Evolutionary conservation across 1,140 invertebrate genomes (phyloP), one percentile per base, ranked within the genome.

Genomic region (Aleiodes sp.): DNA sequence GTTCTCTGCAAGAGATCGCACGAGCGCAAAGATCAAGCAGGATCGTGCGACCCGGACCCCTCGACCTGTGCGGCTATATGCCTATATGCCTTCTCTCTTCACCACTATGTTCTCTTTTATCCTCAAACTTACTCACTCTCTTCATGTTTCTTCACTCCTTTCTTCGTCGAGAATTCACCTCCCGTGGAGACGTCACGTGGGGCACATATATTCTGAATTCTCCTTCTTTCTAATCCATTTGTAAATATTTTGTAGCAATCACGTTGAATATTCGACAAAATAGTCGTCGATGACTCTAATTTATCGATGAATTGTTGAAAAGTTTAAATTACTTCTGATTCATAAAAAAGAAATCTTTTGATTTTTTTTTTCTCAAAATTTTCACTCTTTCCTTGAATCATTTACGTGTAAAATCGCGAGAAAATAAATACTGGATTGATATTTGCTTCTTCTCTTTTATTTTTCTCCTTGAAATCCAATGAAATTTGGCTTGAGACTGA

Each of bases 1-100:
- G 63, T 21, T 24, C 39, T 63, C 16, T 43, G 41, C 39, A 59
- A 81, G 79, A 81, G 81, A 82, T 84, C 80, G 83, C 81, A 84
- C 81, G 83, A 84, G 82, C 82, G 82, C 83, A 84, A 84, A 84
- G 82, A 85, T 85, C 84, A 83, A 85, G 77, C 81, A 81, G 80
- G 82, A 84, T 86, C 84, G 84, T 85, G 83, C 80, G 83, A 86
- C 84, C 83, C 82, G 83, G 82, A 83, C 81, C 82, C 82, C 82
- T 83, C 83, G 83, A 82, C 79, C 81, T 80, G 79, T 78, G 75
- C 31, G 43, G 19, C 35, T 31, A 56, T 71, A 71, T 80, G 76
- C 75, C 71, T 76, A 68, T 26, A 29, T 43, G 62, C 35, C 21
- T 56, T 10, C 14, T 43, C 43, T 14, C 10, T 46, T 60, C 9